These are phyloP conservation scores for Synergus japonicus DNA, from an alignment of 2,888 invertebrate genomes.

Conservation along the genomic window DNA sequence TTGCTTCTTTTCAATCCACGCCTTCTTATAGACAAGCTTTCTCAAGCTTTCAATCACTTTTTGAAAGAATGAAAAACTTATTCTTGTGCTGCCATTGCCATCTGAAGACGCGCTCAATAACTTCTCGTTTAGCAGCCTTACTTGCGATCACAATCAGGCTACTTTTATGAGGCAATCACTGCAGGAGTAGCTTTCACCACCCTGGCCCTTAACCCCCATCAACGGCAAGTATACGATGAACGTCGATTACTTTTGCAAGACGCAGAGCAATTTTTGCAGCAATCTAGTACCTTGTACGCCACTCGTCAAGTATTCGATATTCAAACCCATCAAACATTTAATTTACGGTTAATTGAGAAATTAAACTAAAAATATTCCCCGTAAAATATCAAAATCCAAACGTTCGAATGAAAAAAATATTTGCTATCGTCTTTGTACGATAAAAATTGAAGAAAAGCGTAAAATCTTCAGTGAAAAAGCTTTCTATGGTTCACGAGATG, in stretches of 20 bases:
- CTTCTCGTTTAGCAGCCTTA: slow-evolving; percentile 45
- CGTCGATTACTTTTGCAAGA: slow-evolving; percentile 45
- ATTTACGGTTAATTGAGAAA: neutral
- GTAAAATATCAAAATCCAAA: too few relatives aligned
- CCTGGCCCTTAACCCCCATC: slow-evolving; percentile 43
- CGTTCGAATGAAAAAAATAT: neutral
- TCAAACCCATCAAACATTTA: neutral
- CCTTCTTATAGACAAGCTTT: neutral
- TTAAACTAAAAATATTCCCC: too few relatives aligned
- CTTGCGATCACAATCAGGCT: slow-evolving; percentile 63
- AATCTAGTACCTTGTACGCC: slow-evolving; percentile 43
- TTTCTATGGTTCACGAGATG: slow-evolving; percentile 29
- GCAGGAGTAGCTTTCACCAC: slow-evolving; percentile 54
- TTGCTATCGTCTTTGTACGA: neutral
- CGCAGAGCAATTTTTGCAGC: slow-evolving; percentile 61
- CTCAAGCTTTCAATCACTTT: neutral
- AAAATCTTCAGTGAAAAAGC: slow-evolving; percentile 43
- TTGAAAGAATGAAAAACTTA: slow-evolving; percentile 19
- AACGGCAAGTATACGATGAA: slow-evolving; percentile 39
- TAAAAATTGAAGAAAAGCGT: slow-evolving; percentile 16
- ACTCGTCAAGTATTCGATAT: neutral
- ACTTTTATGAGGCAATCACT: slow-evolving; percentile 66
- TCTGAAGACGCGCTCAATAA: slow-evolving; percentile 53
- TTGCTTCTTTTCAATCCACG: neutral
- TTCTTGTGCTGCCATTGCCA: slow-evolving; percentile 1